Evolutionary conservation across 2,113 vertebrate genomes (phyloP), one percentile per base, ranked within the genome.

Genomic region (Chroicocephalus ridibundus): DNA sequence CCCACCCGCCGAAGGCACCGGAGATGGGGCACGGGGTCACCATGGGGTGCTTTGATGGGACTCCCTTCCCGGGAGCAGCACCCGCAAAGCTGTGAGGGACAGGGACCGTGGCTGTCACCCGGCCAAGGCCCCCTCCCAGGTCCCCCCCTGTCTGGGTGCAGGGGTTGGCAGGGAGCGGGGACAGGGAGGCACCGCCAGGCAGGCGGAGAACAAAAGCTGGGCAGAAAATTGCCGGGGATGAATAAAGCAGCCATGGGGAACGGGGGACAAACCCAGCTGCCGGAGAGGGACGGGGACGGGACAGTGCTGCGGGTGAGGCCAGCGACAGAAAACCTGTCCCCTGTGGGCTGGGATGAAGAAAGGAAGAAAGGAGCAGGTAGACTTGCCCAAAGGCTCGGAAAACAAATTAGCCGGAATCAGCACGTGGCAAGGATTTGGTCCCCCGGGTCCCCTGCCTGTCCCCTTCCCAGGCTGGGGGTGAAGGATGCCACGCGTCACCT

Each of bases 271-370:
- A 10, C 22, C 42, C 42, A 0, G 1, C 58, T 13, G 14, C 47
- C 2, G 2, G 9, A 0, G 1, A 42, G 44, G 7, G 42, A 22
- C 0, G 0, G 42, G 26, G 16, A 7, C 1, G 0, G 18, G 52
- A 10, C n/a, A 0, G 0, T 5, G 14, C 34, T 1, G 2, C 0
- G 13, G 11, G 26, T 5, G 82, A 70, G 0, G 0, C 40, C 0
- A 9, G 58, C 0, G 6, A 36, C 29, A 52, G 31, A 64, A 64
- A 18, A 7, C 0, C 64, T 47, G 5, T 10, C 49, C 49, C 44
- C 16, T 12, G 34, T 18, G 47, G 21, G 16, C 49, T 89, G 64
- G 19, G 17, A 31, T 42, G 44, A 32, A 65, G 77, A 36, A 77
- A 38, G 24, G 60, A 40, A 5, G 21, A 36, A 29, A 26, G 46